Percentiles rank a stretch among this genome's conserved stretches.
Evolutionary conservation across 2,113 vertebrate genomes (phyloP).

Genomic region (Anas platyrhynchos): DNA sequence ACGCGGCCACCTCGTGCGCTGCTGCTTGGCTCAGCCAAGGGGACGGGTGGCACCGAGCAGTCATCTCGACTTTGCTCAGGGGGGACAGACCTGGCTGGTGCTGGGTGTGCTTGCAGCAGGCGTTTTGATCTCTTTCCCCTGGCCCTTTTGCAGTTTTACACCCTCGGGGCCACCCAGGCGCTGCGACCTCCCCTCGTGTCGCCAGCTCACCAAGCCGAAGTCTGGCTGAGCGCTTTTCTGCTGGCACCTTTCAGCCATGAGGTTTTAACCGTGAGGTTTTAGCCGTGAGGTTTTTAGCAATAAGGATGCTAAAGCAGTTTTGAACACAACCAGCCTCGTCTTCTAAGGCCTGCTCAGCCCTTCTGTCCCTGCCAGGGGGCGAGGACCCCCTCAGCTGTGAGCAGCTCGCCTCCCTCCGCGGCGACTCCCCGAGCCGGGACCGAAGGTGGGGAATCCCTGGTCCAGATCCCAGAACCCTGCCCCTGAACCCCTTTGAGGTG

Average conservation of each 20-base stretch:
- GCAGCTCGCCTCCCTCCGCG: not conserved
- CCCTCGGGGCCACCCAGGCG: not conserved
- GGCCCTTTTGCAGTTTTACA: not conserved
- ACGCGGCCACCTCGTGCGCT: not conserved
- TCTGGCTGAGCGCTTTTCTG: not conserved
- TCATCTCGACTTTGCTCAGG: not conserved
- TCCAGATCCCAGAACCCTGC: not conserved
- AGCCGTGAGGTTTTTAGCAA: not conserved
- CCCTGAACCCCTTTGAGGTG: accelerated
- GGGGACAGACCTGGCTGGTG: not conserved
- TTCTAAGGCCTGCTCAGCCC: not conserved
- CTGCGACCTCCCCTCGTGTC: not conserved
- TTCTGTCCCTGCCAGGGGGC: not conserved
- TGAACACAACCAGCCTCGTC: not conserved
- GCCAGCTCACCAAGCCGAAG: not conserved
- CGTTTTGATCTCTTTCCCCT: not conserved
- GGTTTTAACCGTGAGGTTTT: not conserved
- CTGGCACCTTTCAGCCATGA: not conserved
- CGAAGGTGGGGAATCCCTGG: not conserved
- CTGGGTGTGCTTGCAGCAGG: accelerated
- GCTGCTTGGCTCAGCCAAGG: not conserved
- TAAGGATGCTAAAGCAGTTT: not conserved
- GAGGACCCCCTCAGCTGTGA: not conserved
- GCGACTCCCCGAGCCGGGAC: not conserved
- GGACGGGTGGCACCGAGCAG: accelerated